phyloP scores from a whole-genome alignment of 2,888 invertebrate species.

The Lochmaea capreae region DNA sequence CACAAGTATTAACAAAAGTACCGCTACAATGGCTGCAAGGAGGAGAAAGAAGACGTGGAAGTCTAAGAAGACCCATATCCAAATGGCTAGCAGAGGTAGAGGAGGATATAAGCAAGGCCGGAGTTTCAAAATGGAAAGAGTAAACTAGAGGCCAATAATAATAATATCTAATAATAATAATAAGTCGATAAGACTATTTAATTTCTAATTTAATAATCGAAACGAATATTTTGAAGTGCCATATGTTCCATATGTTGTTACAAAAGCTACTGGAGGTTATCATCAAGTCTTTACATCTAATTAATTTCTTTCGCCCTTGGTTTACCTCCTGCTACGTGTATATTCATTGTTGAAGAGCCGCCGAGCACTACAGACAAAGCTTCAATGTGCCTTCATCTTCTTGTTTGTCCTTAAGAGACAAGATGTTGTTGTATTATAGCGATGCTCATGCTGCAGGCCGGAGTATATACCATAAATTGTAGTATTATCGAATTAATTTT shows the following conservation, averaged over 20 bases:
- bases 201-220: constrained; percentile 18
- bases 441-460: constrained; percentile 11
- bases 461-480: constrained; percentile 8
- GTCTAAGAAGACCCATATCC: too few species aligned
- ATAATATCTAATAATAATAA: too few species aligned
- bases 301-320: constrained; percentile 45
- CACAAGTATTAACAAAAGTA: too few species aligned
- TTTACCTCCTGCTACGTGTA: constrained; percentile 36
- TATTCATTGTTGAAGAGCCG: constrained; percentile 41
- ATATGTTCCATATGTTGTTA: constrained; percentile 17
- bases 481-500: too few species aligned
- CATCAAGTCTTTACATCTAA: constrained; percentile 43
- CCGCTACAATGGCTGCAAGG: too few species aligned
- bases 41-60: too few species aligned
- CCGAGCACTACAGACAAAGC: constrained; percentile 40
- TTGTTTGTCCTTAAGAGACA: constrained; percentile 33
- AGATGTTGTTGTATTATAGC: neutral
- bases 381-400: neutral
- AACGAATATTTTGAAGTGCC: constrained; percentile 8
- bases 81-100: too few species aligned
- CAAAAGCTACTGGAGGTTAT: constrained; percentile 24
- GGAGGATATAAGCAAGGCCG: too few species aligned
- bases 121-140: too few species aligned
- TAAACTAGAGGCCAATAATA: too few species aligned
- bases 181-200: too few species aligned